Evolutionary conservation across 2,113 vertebrate species (phyloP), one percentile per base, ranked within the genome.

Genomic region (Donacobius atricapilla): DNA sequence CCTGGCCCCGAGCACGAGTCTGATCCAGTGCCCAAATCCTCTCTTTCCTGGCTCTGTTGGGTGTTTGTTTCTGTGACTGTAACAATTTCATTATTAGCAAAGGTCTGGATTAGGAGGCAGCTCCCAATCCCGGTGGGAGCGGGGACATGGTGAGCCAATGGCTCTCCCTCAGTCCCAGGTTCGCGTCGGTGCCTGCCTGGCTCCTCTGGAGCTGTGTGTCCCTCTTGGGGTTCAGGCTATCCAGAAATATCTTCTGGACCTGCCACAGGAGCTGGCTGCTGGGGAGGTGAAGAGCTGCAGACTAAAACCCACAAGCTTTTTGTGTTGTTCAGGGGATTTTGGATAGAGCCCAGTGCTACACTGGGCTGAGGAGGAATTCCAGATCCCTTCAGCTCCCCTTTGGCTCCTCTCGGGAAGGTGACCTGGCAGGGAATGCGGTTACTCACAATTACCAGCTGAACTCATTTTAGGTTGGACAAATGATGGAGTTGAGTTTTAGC

Each of bases 131-230:
- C 9, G 30, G 28, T 57, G 77, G n/a, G 35, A 70, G 10, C 0
- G 0, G 10, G n/a, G 15, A 53, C 4, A 1, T 31, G 0, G 0
- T 39, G 72, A 35, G 33, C 31, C 44, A 20, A 3, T 3, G 35
- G 7, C 16, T 58, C 12, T 83, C 12, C 37, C 54, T 54, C 57
- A n/a, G 7, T 14, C 23, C 44, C 3, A 1, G 15, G 17, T 24
- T 21, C 35, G 50, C 53, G 28, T 68, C 40, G 51, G 47, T 6
- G 4, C 21, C 11, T 4, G 2, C 14, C 48, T 30, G 60, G 37
- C 61, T 69, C 42, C 17, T 8, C 18, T 48, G 37, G 42, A 47
- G 33, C 48, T 58, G 7, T 1, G 0, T 18, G 22, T 11, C 63
- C 25, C 1, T 10, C 17, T 0, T 63, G 19, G 11, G 25, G 12